phyloP scores from a whole-genome alignment of 2,113 vertebrate genomes.

The Erythrolamprus reginae region DNA sequence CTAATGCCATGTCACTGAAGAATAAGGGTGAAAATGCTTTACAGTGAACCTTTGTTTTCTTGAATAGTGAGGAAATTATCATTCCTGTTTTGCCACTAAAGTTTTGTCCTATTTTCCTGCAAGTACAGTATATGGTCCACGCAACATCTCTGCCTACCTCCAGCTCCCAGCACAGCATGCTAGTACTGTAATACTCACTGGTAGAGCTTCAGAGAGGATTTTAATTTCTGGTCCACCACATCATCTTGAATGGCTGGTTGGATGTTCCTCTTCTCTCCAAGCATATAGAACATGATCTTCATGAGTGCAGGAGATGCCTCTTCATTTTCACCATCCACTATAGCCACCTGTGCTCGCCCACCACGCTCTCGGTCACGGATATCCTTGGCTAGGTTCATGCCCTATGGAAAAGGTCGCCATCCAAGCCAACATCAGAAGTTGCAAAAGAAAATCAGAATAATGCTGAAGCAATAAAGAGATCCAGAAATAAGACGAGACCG shows the following conservation, averaged over 20 bases:
- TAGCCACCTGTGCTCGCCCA: slow-evolving; percentile 72
- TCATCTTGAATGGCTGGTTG: slow-evolving; percentile 68
- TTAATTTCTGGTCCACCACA: slow-evolving; percentile 70
- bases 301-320: slow-evolving; percentile 63
- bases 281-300: slow-evolving; percentile 68
- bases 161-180: fast-evolving
- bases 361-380: slow-evolving; percentile 84
- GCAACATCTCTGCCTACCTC: not conserved
- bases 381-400: slow-evolving; percentile 81
- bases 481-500: not conserved
- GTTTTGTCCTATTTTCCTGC: not conserved
- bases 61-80: not conserved
- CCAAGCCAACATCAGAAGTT: not conserved
- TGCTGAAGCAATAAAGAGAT: not conserved
- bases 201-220: slow-evolving; percentile 77
- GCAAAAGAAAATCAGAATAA: not conserved
- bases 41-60: not conserved
- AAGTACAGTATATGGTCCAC: not conserved
- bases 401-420: slow-evolving; percentile 64
- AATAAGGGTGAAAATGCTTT: not conserved
- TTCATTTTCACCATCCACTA: slow-evolving; percentile 80
- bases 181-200: slow-evolving; percentile 73
- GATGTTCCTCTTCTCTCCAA: slow-evolving; percentile 71
- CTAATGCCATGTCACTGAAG: not conserved
- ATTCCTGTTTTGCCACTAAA: not conserved